Conservation (phyloP, 1,140 invertebrate genomes). For the Rhagoletis pomonella region DNA sequence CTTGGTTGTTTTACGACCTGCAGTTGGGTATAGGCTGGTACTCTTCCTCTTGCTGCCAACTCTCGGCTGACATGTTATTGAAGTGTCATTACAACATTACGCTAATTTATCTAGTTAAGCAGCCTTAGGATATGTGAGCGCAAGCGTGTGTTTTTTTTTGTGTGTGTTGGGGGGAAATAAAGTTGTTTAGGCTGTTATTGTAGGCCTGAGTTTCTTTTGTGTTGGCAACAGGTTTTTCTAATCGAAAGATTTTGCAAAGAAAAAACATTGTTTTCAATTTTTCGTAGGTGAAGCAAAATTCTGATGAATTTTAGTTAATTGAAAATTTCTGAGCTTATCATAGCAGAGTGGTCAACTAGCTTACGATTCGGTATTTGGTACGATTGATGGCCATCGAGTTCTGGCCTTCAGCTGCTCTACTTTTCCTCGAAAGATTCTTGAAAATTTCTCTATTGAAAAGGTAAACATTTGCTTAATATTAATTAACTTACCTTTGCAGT, state of each 20-base stretch:
- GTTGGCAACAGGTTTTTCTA: background rate
- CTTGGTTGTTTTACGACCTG: background rate
- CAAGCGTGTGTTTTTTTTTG: background rate
- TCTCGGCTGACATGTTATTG: slow-evolving; percentile 38
- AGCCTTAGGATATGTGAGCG: slow-evolving; percentile 37
- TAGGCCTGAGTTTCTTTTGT: background rate
- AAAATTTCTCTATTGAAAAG: slow-evolving; percentile 12
- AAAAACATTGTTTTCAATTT: background rate
- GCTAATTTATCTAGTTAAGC: slow-evolving; percentile 49
- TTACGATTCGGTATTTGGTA: background rate
- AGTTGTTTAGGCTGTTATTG: background rate
- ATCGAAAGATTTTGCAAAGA: background rate
- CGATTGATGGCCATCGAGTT: slow-evolving; percentile 11
- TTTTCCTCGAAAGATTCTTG: slow-evolving; percentile 3
- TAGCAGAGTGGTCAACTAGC: background rate
- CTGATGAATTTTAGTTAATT: slow-evolving; percentile 40
- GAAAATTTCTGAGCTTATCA: background rate
- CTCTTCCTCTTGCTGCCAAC: background rate
- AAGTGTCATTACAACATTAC: slow-evolving; percentile 50
- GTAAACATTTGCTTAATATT: slow-evolving; percentile 6
- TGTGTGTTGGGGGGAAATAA: background rate
- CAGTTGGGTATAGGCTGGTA: background rate
- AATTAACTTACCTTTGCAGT: background rate
- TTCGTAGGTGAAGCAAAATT: background rate
- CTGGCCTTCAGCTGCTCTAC: background rate